Evolutionary conservation across 2,888 invertebrate species (phyloP), one percentile per base, ranked within the genome.

Genomic region (Andrena dorsata): DNA sequence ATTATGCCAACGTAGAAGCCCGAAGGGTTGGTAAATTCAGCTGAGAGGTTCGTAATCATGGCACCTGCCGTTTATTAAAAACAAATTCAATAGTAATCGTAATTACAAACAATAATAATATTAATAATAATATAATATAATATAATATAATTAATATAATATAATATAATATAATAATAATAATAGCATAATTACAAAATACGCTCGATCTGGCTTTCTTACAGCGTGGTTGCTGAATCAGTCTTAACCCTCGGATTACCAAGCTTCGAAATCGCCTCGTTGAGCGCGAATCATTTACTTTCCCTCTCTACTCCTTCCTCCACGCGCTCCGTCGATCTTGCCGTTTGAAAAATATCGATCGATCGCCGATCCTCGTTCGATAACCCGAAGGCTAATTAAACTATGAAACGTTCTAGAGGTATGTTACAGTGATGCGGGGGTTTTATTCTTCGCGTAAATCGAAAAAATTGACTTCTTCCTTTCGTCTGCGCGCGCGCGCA

Each of bases 51-150:
- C 87, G 88, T 90, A 91, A 89, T 92, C 92, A 92, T 92, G 92
- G 92, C 92, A 92, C 92, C 90, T 90, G 91, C 92, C 92, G 90
- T 92, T 91, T 92, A 92, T 92, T 92, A 91, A 90, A 91, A 92
- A 92, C 91, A 92, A 92, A 92, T 90, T 90, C 88, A 84, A 90
- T 89, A 92, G 88, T 91, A 82, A 88, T 90, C 88, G 83, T 89
- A 90, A 91, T 91, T 92, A 92, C 88, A 91, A 92, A 92, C 90
- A 92, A 90, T 91, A 90, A 85, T 89, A 86, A 88, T 90, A 76
- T 86, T 89, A 88, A 83, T 86, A 86, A 87, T 86, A 79, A 85
- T 90, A 85, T 87, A 87, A 90, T 90, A 90, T 86, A 90, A 91
- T 89, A 87, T 89, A 90, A 88, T 90, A 65, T 65, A 73, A 63